Evolutionary conservation across 2,888 invertebrate species (phyloP), one percentile per base, ranked within the genome.

Genomic region (Zygothrica quintamaculata): DNA sequence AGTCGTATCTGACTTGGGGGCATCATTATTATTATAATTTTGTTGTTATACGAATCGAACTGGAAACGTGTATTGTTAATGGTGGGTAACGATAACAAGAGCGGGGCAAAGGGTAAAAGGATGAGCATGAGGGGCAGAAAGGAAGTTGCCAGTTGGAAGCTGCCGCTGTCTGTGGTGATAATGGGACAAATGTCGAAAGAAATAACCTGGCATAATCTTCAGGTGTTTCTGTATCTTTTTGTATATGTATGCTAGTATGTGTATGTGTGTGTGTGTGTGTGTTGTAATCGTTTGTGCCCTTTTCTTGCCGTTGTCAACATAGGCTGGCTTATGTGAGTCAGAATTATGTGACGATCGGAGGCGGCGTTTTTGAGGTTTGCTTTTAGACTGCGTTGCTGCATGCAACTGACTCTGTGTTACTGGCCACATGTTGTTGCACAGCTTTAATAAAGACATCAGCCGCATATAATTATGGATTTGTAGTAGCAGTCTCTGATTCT

Each of bases 231-330:
- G 1, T 33, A 9, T 47, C 7, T 29, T 5, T 29, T 2, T 29
- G 4, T 29, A 1, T 29, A 5, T 29, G 77, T 86, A 7, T 29
- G 9, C 31, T 4, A 40, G 22, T 52, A 9, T 26, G 12, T 56
- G 4, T 48, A 39, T 40, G 1, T 33, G 77, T 81, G 79, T 85
- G 42, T 48, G 31, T 56, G 57, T 44, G 51, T 39, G 29, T 43
- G 29, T 50, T 72, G 78, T 74, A 68, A 74, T 88, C 85, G 82
- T 87, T 79, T 82, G 81, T 85, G 85, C 74, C 87, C 86, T 87
- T 89, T 89, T 89, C 88, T 87, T 88, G 68, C 68, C 78, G 87
- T 90, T 90, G 90, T 90, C 90, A 90, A 90, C 90, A 89, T 88
- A 88, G 85, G 84, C 88, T 84, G 88, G 86, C 85, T 88, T 84